Conservation (phyloP, 2,797 vertebrate genomes). For the Micromesistius poutassou region DNA sequence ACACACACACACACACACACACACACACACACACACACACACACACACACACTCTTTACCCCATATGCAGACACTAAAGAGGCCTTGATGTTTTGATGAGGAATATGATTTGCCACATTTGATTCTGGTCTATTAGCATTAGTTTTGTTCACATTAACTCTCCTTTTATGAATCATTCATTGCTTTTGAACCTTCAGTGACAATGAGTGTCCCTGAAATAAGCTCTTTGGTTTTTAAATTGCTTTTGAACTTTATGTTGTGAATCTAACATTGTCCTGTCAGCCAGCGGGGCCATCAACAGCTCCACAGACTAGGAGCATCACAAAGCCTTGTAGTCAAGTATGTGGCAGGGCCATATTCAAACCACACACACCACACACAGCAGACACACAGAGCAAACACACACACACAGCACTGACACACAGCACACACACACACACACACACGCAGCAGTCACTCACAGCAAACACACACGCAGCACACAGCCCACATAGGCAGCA, state of each 20-base stretch:
- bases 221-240: not conserved
- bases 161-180: not conserved
- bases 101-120: not conserved
- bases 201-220: not conserved
- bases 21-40: not conserved
- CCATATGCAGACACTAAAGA: not conserved
- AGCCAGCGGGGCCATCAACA: not conserved
- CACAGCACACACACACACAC: too few species aligned
- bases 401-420: too few species aligned
- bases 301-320: not conserved
- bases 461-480: too few species aligned
- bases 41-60: not conserved
- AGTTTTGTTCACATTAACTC: not conserved
- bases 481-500: too few species aligned
- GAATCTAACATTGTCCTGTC: not conserved
- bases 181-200: not conserved
- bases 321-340: not conserved
- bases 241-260: not conserved
- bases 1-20: conserved; percentile 4
- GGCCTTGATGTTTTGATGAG: not conserved
- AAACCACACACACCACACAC: not conserved
- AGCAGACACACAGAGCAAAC: too few species aligned
- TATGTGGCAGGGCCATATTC: too few species aligned
- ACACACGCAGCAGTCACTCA: too few species aligned
- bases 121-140: not conserved